Evolutionary conservation across 2,113 vertebrate species (phyloP).

Genomic region (Scomber scombrus): DNA sequence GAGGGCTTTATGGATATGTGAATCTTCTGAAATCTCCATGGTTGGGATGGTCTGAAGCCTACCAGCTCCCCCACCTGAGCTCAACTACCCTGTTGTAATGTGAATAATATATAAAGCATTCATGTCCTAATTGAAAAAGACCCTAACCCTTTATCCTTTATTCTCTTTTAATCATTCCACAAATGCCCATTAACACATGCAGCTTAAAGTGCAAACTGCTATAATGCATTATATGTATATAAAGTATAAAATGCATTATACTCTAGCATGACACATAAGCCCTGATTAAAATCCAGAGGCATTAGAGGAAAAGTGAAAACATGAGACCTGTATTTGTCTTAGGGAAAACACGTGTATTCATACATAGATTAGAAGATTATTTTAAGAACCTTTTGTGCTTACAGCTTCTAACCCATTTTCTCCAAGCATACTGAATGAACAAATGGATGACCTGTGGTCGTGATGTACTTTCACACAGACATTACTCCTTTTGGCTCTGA

Average conservation of each 20-base stretch:
- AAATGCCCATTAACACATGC: neutral
- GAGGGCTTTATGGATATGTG: neutral
- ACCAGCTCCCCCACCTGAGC: neutral
- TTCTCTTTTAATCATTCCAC: neutral
- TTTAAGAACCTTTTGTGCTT: neutral
- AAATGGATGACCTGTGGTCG: neutral
- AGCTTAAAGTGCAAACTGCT: neutral
- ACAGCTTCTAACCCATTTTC: neutral
- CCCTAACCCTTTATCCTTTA: conserved; percentile 10
- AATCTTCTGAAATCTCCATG: neutral
- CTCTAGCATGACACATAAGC: neutral
- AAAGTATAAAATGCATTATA: too few species aligned
- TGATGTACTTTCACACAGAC: conserved; percentile 5
- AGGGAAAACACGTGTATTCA: neutral
- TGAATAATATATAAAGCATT: conserved; percentile 22
- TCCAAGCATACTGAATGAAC: neutral
- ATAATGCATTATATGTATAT: neutral
- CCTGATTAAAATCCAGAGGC: neutral
- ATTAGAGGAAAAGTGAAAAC: conserved; percentile 6
- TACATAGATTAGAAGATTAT: neutral
- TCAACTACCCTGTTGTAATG: conserved; percentile 43
- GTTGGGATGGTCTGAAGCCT: conserved; percentile 1
- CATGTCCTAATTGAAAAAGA: conserved; percentile 21
- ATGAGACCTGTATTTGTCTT: neutral
- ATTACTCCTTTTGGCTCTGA: neutral